Percentiles rank a stretch among this genome's conserved stretches.
These are phyloP conservation scores for Dioctria linearis DNA, from an alignment of 2,888 invertebrate species.

Conservation along the genomic window DNA sequence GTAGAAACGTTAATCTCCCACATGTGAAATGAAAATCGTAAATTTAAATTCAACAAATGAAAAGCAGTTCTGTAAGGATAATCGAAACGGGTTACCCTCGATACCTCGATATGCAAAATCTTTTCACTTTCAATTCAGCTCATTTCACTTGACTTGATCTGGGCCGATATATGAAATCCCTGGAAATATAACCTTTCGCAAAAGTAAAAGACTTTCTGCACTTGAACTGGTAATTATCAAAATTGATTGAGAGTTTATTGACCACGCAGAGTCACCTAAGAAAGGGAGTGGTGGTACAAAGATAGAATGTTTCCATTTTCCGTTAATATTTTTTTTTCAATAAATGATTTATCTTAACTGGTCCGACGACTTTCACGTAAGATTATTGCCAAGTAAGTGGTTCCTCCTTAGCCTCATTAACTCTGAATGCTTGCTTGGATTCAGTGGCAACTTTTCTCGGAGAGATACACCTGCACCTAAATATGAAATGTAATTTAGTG, in stretches of 20 bases:
- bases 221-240: slow-evolving; percentile 16
- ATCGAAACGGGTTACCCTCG: no score
- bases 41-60: no score
- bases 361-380: slow-evolving; percentile 31
- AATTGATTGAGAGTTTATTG: slow-evolving; percentile 14
- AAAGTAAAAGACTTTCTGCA: background rate
- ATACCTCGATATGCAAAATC: slow-evolving; percentile 2
- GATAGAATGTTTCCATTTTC: background rate
- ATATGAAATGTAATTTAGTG: no score
- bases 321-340: background rate
- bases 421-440: background rate
- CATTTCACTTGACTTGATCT: background rate
- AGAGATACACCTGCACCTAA: background rate
- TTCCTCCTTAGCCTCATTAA: slow-evolving; percentile 17
- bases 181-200: background rate
- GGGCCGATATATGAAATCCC: background rate
- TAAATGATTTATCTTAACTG: slow-evolving; percentile 5
- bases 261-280: slow-evolving; percentile 2
- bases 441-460: slow-evolving; percentile 14
- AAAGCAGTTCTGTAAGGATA: no score
- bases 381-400: slow-evolving; percentile 2
- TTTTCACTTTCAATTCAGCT: slow-evolving; percentile 3
- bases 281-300: slow-evolving; percentile 19
- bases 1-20: no score
- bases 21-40: no score